Evolutionary conservation across 2,113 vertebrate species (phyloP).

Genomic region (Gambusia affinis): DNA sequence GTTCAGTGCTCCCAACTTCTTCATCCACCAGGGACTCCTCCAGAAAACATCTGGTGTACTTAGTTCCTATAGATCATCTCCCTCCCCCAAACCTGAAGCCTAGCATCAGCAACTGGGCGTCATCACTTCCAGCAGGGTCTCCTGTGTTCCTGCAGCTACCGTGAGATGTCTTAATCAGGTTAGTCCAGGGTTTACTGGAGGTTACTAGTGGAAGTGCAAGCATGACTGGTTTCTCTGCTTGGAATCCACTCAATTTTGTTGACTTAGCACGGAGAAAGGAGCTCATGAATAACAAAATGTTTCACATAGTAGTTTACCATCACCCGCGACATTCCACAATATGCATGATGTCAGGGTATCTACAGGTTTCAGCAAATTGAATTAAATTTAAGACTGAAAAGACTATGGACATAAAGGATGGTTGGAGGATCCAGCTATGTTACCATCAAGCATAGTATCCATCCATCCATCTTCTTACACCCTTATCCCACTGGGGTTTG

Average conservation of each 20-base stretch:
- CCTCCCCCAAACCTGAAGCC: slow-evolving; percentile 59
- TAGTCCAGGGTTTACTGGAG: slow-evolving; percentile 19
- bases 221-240: slow-evolving; percentile 2
- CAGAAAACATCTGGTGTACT: slow-evolving; percentile 91
- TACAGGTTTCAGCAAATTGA: no score
- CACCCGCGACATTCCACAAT: no score
- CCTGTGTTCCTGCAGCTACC: slow-evolving; percentile 18
- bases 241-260: not conserved
- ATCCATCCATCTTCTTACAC: no score
- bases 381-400: no score
- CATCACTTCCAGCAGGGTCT: slow-evolving; percentile 26
- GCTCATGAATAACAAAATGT: not conserved
- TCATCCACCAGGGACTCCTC: slow-evolving; percentile 87
- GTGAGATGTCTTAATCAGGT: slow-evolving; percentile 13
- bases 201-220: not conserved
- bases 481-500: no score
- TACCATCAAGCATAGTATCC: no score
- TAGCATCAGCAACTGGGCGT: slow-evolving; percentile 57
- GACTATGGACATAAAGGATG: no score
- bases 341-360: no score
- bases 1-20: slow-evolving; percentile 84
- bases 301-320: no score
- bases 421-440: no score
- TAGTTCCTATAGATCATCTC: slow-evolving; percentile 77
- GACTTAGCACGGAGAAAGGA: not conserved